These are phyloP conservation scores for Acanthosepion pharaonis DNA, from an alignment of 2,888 invertebrate species.

Conservation along the genomic window DNA sequence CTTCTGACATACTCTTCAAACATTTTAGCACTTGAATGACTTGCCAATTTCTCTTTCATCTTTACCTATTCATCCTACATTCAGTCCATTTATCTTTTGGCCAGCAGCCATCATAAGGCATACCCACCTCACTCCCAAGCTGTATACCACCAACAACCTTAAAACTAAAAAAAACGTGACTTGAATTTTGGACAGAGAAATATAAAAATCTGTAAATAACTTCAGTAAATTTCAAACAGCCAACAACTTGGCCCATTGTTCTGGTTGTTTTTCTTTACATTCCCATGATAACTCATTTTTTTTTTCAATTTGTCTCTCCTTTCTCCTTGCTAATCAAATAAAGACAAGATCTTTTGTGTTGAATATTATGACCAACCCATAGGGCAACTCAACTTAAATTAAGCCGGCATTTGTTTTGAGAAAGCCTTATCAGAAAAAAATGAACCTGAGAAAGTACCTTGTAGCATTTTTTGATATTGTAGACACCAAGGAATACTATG, in stretches of 20 bases:
- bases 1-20: not conserved
- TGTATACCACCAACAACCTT: not conserved
- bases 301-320: not conserved
- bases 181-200: not conserved
- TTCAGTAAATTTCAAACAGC: not conserved
- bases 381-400: no score
- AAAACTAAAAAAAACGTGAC: conserved; percentile 33
- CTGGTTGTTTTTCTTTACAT: not conserved
- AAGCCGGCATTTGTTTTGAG: no score
- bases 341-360: not conserved
- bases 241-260: not conserved
- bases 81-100: not conserved
- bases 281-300: not conserved
- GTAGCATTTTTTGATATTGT: no score
- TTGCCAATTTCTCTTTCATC: not conserved
- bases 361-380: not conserved
- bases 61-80: not conserved
- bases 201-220: not conserved
- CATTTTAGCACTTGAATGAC: not conserved
- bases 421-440: no score
- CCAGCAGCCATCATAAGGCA: not conserved
- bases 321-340: not conserved
- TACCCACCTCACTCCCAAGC: not conserved
- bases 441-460: no score
- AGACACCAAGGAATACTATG: no score